Evolutionary conservation across 2,113 vertebrate genomes (phyloP).

Genomic region (Tupaia tana): DNA sequence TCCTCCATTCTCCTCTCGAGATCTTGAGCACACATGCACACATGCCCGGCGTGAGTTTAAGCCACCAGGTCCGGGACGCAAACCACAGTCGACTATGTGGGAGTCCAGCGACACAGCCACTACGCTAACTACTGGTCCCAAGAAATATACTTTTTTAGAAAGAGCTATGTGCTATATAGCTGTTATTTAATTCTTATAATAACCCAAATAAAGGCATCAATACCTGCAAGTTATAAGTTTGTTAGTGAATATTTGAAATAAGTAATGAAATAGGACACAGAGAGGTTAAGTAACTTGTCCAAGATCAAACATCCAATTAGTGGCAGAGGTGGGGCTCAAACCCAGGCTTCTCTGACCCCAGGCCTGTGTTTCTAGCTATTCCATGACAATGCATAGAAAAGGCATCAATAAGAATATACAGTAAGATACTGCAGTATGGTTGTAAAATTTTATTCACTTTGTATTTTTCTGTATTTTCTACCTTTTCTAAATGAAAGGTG

Average conservation of each 20-base stretch:
- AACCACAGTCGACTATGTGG: too few species aligned
- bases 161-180: not conserved
- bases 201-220: conserved; percentile 3
- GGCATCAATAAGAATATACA: not conserved
- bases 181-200: not conserved
- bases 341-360: not conserved
- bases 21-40: too few species aligned
- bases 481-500: not conserved
- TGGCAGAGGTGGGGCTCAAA: not conserved
- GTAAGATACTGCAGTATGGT: too few species aligned
- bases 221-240: not conserved
- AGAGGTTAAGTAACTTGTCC: not conserved
- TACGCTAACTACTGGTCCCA: not conserved
- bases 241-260: not conserved
- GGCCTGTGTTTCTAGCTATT: not conserved
- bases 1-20: too few species aligned
- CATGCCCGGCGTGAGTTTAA: too few species aligned
- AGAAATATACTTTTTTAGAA: not conserved
- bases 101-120: too few species aligned
- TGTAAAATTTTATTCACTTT: not conserved
- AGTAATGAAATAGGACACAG: not conserved
- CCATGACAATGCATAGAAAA: not conserved
- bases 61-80: too few species aligned
- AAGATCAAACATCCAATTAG: not conserved
- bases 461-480: conserved; percentile 10